These are phyloP conservation scores for Danio rerio DNA, from an alignment of 2,113 vertebrate species.

Conservation along the genomic window DNA sequence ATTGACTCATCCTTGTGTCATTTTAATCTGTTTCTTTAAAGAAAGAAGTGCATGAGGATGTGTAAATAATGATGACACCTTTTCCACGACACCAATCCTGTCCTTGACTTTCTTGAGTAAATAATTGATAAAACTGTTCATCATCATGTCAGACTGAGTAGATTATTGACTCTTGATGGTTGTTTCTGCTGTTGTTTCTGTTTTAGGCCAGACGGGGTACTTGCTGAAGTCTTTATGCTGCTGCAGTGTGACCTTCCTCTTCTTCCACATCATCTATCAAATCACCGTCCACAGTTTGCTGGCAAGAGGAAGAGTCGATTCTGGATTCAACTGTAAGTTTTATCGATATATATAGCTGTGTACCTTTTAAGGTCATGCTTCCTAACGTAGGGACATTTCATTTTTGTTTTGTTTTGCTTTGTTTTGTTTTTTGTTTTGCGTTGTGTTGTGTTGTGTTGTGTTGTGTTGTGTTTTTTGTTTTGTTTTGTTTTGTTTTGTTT, in stretches of 20 bases:
- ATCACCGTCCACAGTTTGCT: slow-evolving; percentile 93
- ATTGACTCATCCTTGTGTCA: not conserved
- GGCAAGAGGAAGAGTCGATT: slow-evolving; percentile 79
- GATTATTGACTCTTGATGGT: not conserved
- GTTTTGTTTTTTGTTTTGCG: too few species aligned
- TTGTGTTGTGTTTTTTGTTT: too few species aligned
- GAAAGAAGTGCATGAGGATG: too few species aligned
- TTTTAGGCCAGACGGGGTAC: slow-evolving; percentile 91
- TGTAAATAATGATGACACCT: not conserved
- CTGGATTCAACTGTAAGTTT: slow-evolving; percentile 95
- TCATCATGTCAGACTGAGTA: too few species aligned
- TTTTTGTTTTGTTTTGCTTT: too few species aligned
- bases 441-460: too few species aligned
- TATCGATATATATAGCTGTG: not conserved
- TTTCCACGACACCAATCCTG: too few species aligned
- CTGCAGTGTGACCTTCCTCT: slow-evolving; percentile 92
- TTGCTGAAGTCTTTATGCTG: slow-evolving; percentile 94
- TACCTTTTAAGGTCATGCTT: not conserved
- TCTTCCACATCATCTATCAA: slow-evolving; percentile 96
- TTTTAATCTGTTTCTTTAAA: too few species aligned
- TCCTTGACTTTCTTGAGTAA: too few species aligned
- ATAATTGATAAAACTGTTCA: too few species aligned
- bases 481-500: too few species aligned
- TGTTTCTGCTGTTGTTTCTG: slow-evolving; percentile 47
- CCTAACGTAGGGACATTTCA: not conserved